Percentiles rank a stretch among this genome's conserved stretches.
Conservation (phyloP, 2,113 vertebrate genomes). For the Actenoides lindsayi region DNA sequence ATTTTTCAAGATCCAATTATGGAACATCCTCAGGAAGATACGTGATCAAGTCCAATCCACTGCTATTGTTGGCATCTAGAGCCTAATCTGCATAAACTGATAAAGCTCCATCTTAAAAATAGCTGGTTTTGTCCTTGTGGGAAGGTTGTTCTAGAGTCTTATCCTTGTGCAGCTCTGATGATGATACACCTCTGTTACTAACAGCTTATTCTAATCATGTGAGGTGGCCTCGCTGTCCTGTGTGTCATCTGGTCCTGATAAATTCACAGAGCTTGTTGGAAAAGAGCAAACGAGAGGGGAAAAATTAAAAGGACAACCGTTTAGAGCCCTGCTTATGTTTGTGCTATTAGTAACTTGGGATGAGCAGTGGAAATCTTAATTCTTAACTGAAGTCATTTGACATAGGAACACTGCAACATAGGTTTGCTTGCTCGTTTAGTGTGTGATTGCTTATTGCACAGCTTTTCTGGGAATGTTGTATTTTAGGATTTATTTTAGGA, state of each 20-base stretch:
- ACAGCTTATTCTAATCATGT: neutral
- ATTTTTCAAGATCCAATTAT: neutral
- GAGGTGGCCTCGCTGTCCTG: neutral
- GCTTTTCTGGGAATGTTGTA: neutral
- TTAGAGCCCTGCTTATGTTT: neutral
- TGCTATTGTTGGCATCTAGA: conserved; percentile 50
- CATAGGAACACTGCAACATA: neutral
- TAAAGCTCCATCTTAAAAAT: conserved; percentile 18
- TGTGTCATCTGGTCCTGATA: neutral
- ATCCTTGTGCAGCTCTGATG: neutral
- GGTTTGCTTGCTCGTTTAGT: neutral
- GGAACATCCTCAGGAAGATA: neutral
- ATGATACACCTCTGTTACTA: neutral
- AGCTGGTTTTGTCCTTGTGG: neutral
- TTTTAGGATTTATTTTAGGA: neutral
- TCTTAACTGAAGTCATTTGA: neutral
- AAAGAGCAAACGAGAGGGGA: neutral
- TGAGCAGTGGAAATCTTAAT: neutral
- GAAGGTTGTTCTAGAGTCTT: conserved; percentile 27
- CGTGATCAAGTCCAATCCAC: neutral
- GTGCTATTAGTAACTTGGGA: neutral
- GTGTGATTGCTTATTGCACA: neutral
- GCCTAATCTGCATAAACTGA: conserved; percentile 57
- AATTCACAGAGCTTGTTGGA: neutral
- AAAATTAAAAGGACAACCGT: neutral